Evolutionary conservation across 1,140 invertebrate species (phyloP), one percentile per base, ranked within the genome.

Genomic region (Lepidurus apus): DNA sequence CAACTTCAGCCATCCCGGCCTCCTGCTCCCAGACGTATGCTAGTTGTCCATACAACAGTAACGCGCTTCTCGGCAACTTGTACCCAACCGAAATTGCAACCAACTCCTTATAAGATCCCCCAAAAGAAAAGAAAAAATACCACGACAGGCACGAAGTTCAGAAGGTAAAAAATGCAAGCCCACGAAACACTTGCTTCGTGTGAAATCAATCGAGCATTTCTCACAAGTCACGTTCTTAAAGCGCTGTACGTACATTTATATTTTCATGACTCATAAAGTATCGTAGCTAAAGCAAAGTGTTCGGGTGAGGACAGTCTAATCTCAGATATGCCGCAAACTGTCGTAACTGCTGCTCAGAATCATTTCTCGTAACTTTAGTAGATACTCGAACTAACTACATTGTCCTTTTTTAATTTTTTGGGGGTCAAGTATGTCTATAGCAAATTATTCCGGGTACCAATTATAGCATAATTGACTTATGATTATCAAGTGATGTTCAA

Each of bases 161-260:
- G 21, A 21, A 13, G 53, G 53, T 65, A 11, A 65, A 65, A 21
- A 47, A 0, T 34, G 45, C 17, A n/a, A 11, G 47, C 13, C 17
- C 53, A 13, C 13, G 53, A 7, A 34, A 34, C 34, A 4, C 34
- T 21, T 65, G 53, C n/a, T 21, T 65, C 53, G 53, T 65, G 53
- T 21, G 21, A 21, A n/a, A 65, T 65, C 53, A 65, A 65, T 13
- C 53, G 53, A 65, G 53, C 53, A 65, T n/a, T 65, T 65, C 53
- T 65, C 53, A 9, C 53, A 65, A 65, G 53, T 65, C 53, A 65
- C 53, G 53, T 21, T 21, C 2, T 65, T 21, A 17, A 65, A 65
- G 53, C 53, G 53, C 53, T 65, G 21, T 65, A 65, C 17, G 21
- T 65, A 10, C 53, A 8, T 47, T 10, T 47, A 47, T 47, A 17